Conservation (phyloP, 1,140 invertebrate genomes). For the Cyclargus thomasi region DNA sequence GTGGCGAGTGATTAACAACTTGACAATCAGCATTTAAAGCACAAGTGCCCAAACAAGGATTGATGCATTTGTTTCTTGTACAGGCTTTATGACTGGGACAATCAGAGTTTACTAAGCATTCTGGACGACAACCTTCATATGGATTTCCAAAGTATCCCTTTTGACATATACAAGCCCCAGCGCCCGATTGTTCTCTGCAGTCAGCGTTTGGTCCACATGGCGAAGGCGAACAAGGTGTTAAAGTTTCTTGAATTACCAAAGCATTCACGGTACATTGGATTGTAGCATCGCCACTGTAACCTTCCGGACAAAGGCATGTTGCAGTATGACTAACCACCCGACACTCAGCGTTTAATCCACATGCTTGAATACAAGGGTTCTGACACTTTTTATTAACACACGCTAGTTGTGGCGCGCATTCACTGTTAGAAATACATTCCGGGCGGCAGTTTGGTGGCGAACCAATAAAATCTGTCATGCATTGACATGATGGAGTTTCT, state of each 20-base stretch:
- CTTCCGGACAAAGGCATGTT: constrained; percentile 79
- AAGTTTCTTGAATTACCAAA: constrained; percentile 36
- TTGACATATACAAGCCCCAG: constrained; percentile 76
- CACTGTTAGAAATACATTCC: constrained; percentile 83
- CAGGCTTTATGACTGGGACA: constrained; percentile 82
- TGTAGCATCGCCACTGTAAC: constrained; percentile 78
- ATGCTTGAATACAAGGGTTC: constrained; percentile 84
- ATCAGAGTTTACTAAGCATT: constrained; percentile 74
- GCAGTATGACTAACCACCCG: constrained; percentile 80
- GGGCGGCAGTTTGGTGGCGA: constrained; percentile 82
- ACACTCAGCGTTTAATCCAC: constrained; percentile 82
- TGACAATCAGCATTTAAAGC: constrained; percentile 83
- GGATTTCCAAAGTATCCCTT: constrained; percentile 76
- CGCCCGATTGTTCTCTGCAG: constrained; percentile 75
- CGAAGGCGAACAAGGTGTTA: constrained; percentile 75
- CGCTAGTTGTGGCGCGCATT: constrained; percentile 82
- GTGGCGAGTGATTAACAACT: constrained; percentile 85
- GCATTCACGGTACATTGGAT: constrained; percentile 63
- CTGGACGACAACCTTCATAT: constrained; percentile 73
- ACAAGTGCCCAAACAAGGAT: constrained; percentile 84
- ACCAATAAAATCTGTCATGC: constrained; percentile 80
- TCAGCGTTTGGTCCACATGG: constrained; percentile 78
- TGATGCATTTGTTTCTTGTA: constrained; percentile 80
- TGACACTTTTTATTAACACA: constrained; percentile 84
- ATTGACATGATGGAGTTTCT: constrained; percentile 79